Base-by-base conservation (phyloP, 2,113 vertebrate species). In the Psammodynastes pulverulentus region DNA sequence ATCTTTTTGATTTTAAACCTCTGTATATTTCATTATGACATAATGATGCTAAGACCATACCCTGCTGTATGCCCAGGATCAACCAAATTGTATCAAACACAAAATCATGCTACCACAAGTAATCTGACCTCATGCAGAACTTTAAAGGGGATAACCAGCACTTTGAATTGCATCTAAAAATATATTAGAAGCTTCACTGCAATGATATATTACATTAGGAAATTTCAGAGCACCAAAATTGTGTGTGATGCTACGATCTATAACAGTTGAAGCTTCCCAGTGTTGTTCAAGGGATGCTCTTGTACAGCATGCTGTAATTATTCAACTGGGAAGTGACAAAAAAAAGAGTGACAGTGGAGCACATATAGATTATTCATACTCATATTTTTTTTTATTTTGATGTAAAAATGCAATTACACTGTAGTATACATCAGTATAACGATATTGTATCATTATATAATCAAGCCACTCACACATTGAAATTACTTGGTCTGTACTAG, bases 341-440 rank as follows among this genome's bases (percentile, higher is more conserved):
- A n/a, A 2, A 72, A 72, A 34, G n/a, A 34, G 2, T 72, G 67
- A 43, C 34, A 21, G 8, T 21, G 34, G 34, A 43, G 34, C 72
- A 79, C 34, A 21, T 79, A 43, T 52, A 34, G 6, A 5, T 34
- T 56, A 49, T 46, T 48, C 79, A 86, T 43, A 86, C 49, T 21
- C 23, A 39, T n/a, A n/a, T n/a, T 17, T 9, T 19, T 49, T 92
- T 92, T 92, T 92, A 92, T 86, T 85, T 79, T 62, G 9, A 29
- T 24, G 3, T 51, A 43, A 48, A 86, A 85, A 88, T 45, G 7
- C 2, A 58, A 5, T 0, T 39, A 67, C 29, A n/a, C 58, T 12
- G n/a, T n/a, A 34, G 12, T 21, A 49, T n/a, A 67, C 86, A 29
- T 72, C 3, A 1, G 43, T 84, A 15, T 13, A 52, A n/a, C 0